Conservation (phyloP, 2,888 invertebrate species). For the Heteromyza rotundicornis region DNA sequence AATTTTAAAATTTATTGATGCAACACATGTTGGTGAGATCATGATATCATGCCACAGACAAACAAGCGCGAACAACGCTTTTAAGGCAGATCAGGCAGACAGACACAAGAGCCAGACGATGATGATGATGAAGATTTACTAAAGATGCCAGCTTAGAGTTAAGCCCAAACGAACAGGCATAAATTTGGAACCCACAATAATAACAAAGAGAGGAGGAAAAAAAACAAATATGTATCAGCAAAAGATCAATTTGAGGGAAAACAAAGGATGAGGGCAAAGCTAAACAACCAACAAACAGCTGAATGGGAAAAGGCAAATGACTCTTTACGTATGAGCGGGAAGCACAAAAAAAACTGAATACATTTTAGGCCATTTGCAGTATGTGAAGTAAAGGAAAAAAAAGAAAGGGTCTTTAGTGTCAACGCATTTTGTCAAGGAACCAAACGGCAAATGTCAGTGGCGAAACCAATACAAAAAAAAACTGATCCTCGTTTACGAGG, state of each 20-base stretch:
- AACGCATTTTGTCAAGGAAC: slow-evolving; percentile 1
- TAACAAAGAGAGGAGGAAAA: background rate
- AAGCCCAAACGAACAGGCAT: background rate
- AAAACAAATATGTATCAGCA: background rate
- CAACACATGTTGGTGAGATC: slow-evolving; percentile 13
- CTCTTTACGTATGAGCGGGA: slow-evolving; percentile 14
- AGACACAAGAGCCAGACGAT: background rate
- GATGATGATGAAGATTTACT: background rate
- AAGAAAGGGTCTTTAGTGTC: slow-evolving; percentile 12
- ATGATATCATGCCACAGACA: slow-evolving; percentile 1
- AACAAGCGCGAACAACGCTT: background rate
- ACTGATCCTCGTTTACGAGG: background rate
- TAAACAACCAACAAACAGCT: background rate
- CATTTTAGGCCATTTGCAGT: background rate
- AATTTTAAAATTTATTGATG: slow-evolving; percentile 14
- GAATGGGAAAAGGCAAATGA: slow-evolving; percentile 22
- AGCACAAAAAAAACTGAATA: background rate
- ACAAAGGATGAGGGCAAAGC: background rate
- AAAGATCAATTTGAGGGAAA: too few species aligned
- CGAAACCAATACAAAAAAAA: too few species aligned
- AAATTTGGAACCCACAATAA: slow-evolving; percentile 5
- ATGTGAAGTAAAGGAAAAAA: too few species aligned
- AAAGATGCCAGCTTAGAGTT: too few species aligned
- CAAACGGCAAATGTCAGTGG: too few species aligned
- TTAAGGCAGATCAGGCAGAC: background rate